Evolutionary conservation across 1,140 invertebrate genomes (phyloP).

Genomic region (Mya arenaria): DNA sequence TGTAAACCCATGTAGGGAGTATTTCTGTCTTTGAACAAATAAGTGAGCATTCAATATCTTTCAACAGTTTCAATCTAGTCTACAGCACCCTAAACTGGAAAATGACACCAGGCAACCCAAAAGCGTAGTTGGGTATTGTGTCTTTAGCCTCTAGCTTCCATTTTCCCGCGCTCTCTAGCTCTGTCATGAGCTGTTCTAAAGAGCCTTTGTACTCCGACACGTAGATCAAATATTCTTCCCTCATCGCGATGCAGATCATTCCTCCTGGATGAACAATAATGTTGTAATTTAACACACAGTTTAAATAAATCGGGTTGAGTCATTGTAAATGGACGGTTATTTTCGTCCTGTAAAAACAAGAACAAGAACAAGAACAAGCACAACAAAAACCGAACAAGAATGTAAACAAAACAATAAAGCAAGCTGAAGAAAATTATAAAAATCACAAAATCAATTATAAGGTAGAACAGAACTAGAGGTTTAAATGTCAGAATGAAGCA

Average conservation of each 20-base stretch:
- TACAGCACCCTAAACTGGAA: background rate
- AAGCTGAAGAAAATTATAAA: background rate
- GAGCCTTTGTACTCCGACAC: conserved; percentile 72
- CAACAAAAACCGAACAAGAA: background rate
- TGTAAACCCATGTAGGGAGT: no score
- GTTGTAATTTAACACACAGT: no score
- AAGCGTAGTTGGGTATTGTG: conserved; percentile 53
- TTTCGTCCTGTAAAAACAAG: no score
- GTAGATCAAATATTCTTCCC: conserved; percentile 76
- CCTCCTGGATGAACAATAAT: no score
- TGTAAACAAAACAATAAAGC: background rate
- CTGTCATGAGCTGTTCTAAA: conserved; percentile 72
- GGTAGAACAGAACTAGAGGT: background rate
- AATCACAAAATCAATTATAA: background rate
- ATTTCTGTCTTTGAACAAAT: no score
- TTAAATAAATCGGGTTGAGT: no score
- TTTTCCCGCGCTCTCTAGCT: conserved; percentile 63
- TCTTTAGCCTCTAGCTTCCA: conserved; percentile 68
- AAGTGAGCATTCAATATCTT: no score
- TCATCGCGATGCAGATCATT: conserved; percentile 75
- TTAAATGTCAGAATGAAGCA: no score
- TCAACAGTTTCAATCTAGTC: no score
- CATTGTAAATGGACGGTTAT: no score
- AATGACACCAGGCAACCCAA: conserved; percentile 42
- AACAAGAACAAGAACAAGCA: background rate